phyloP scores from a whole-genome alignment of 1,140 invertebrate species.

The Phymorhynchus buccinoides region DNA sequence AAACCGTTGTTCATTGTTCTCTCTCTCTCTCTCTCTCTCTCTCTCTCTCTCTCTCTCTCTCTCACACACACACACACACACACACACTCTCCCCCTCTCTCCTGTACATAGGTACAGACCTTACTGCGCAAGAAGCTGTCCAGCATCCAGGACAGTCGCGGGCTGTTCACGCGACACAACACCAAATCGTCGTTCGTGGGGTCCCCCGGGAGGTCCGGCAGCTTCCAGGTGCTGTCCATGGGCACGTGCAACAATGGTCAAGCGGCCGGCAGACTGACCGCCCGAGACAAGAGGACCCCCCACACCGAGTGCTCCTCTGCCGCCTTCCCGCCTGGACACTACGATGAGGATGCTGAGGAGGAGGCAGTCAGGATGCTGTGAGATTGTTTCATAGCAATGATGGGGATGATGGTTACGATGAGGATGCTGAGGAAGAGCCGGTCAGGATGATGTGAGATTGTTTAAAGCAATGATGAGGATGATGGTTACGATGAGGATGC shows the following conservation, averaged over 20 bases:
- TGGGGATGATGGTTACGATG: too few relatives aligned
- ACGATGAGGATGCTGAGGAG: slow-evolving; percentile 7
- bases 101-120: slow-evolving; percentile 54
- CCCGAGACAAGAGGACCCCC: background rate
- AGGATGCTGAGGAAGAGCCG: too few relatives aligned
- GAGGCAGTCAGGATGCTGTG: slow-evolving; percentile 16
- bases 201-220: slow-evolving; percentile 44
- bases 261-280: background rate
- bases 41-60: background rate
- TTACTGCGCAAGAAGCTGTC: slow-evolving; percentile 60
- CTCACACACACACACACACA: background rate
- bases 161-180: slow-evolving; percentile 48
- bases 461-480: too few relatives aligned
- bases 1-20: too few relatives aligned
- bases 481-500: too few relatives aligned
- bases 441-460: too few relatives aligned
- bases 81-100: background rate
- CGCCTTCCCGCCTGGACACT: background rate
- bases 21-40: too few relatives aligned
- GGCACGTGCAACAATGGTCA: slow-evolving; percentile 30
- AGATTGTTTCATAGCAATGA: too few relatives aligned
- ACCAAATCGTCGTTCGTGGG: slow-evolving; percentile 61
- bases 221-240: slow-evolving; percentile 34
- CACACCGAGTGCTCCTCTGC: slow-evolving; percentile 12
- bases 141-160: slow-evolving; percentile 58